Evolutionary conservation across 1,140 invertebrate genomes (phyloP).

Genomic region (Camponotus floridanus): DNA sequence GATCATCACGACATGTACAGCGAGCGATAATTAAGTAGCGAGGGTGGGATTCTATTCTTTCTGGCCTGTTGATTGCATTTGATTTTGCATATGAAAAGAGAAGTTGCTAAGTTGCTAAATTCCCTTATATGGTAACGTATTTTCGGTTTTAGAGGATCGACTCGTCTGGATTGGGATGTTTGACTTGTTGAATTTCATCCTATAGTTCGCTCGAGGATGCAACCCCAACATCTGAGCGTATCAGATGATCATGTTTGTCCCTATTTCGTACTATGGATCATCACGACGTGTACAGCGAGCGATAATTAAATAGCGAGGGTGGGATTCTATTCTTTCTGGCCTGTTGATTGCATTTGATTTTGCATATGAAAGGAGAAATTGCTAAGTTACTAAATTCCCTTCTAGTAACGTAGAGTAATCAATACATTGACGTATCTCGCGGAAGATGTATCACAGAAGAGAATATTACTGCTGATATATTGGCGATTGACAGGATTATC

Average conservation of each 20-base stretch:
- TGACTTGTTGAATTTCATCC: too few species aligned
- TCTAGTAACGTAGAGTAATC: neutral
- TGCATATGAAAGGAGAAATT: neutral
- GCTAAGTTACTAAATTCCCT: neutral
- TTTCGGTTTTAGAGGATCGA: too few species aligned
- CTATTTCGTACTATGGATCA: neutral
- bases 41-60: neutral
- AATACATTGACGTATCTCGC: slow-evolving; percentile 8
- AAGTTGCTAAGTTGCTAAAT: neutral
- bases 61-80: neutral
- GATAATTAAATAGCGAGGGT: slow-evolving; percentile 24
- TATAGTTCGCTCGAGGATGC: too few species aligned
- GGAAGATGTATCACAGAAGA: neutral
- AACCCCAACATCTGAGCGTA: too few species aligned
- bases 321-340: neutral
- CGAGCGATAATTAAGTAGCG: slow-evolving; percentile 24
- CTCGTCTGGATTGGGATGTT: too few species aligned
- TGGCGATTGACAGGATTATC: neutral
- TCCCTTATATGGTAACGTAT: too few species aligned
- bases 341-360: neutral
- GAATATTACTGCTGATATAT: slow-evolving; percentile 15
- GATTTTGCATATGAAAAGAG: neutral
- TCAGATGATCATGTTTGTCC: neutral
- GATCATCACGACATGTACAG: neutral
- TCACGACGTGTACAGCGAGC: neutral